These are phyloP conservation scores for Perca schrenkii DNA, from an alignment of 2,113 vertebrate species.

Conservation along the genomic window DNA sequence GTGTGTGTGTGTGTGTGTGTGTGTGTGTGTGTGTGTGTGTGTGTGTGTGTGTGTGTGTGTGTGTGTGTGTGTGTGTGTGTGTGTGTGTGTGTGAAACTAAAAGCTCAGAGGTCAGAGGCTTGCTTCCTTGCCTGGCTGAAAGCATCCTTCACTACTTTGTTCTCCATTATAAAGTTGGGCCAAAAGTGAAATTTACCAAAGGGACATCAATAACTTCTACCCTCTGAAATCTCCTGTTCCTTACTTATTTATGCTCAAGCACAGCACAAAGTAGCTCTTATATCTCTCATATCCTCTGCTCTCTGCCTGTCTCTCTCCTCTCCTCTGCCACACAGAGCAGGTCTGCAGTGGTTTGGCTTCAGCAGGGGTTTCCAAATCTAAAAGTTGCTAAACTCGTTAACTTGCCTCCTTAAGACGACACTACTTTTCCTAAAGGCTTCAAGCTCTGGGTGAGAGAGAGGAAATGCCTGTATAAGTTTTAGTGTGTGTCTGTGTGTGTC, in stretches of 20 bases:
- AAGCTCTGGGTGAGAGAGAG: constrained; percentile 62
- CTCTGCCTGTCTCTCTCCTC: background rate
- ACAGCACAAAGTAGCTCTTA: constrained; percentile 19
- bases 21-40: background rate
- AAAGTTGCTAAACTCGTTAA: constrained; percentile 62
- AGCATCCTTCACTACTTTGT: constrained; percentile 10
- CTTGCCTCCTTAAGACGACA: constrained; percentile 63
- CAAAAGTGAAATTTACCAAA: constrained; percentile 19
- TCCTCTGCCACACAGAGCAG: constrained; percentile 33
- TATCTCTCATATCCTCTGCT: background rate
- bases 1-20: constrained; percentile 1
- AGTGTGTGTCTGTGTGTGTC: constrained; percentile 24
- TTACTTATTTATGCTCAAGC: constrained; percentile 31
- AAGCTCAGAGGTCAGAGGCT: background rate
- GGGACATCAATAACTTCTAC: constrained; percentile 3
- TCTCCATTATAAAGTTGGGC: constrained; percentile 6
- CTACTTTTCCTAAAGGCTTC: constrained; percentile 71
- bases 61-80: background rate
- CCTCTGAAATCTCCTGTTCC: constrained; percentile 1
- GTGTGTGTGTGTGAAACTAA: background rate
- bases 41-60: too few species aligned
- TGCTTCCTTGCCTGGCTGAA: constrained; percentile 6
- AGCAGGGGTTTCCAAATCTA: constrained; percentile 69
- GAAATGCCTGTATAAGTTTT: constrained; percentile 62
- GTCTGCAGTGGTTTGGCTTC: constrained; percentile 64